These are phyloP conservation scores for Ramazzottius varieornatus DNA, from an alignment of 2,888 invertebrate species.

Conservation along the genomic window DNA sequence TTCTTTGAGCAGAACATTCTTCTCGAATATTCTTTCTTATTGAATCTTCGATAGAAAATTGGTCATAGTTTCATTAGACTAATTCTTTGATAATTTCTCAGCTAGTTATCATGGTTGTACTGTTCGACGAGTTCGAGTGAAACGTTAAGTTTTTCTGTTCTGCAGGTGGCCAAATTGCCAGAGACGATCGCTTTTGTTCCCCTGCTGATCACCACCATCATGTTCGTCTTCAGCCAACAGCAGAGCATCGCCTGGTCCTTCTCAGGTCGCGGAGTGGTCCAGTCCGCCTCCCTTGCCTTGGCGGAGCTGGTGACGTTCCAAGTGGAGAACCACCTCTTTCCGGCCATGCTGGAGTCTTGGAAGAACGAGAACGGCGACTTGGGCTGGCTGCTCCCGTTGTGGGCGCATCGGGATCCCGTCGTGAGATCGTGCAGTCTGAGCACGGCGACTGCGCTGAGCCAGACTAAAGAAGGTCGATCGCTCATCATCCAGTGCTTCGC, in stretches of 20 bases:
- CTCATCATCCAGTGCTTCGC: not conserved
- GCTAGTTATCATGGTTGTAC: too few species aligned
- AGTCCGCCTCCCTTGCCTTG: not conserved
- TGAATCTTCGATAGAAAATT: too few species aligned
- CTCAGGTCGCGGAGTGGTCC: not conserved
- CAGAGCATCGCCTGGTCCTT: not conserved
- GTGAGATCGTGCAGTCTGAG: not conserved
- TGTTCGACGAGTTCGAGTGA: too few species aligned
- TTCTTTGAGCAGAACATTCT: too few species aligned
- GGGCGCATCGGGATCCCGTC: not conserved
- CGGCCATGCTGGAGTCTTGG: slow-evolving; percentile 1
- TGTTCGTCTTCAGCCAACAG: not conserved
- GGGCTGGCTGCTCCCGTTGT: not conserved
- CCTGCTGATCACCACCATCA: not conserved
- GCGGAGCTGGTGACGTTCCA: not conserved
- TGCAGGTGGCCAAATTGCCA: not conserved
- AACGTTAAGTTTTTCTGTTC: too few species aligned
- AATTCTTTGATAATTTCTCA: too few species aligned
- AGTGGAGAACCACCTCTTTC: not conserved
- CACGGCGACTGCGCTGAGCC: not conserved
- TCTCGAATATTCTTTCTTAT: too few species aligned
- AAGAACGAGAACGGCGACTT: not conserved
- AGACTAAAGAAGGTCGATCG: not conserved
- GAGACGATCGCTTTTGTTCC: not conserved
- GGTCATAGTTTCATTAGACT: too few species aligned